These are phyloP conservation scores for Aquatica leii DNA, from an alignment of 2,888 invertebrate genomes.

Conservation along the genomic window DNA sequence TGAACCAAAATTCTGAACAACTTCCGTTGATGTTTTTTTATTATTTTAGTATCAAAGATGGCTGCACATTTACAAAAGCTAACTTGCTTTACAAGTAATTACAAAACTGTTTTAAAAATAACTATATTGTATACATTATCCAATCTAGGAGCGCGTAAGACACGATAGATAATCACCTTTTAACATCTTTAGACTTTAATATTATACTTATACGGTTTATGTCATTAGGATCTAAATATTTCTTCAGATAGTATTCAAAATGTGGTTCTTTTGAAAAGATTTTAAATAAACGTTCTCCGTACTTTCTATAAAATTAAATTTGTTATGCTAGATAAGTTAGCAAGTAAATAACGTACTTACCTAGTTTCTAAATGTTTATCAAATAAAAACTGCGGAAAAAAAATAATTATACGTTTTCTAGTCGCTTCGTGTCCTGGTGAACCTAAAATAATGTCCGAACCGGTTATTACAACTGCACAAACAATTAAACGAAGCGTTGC, in stretches of 20 bases:
- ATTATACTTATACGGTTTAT: slow-evolving; percentile 38
- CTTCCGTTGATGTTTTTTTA: too few species aligned
- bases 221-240: slow-evolving; percentile 54
- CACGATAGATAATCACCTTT: not conserved
- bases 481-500: slow-evolving; percentile 72
- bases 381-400: slow-evolving; percentile 63
- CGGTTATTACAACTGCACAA: slow-evolving; percentile 70
- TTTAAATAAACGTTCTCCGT: slow-evolving; percentile 65
- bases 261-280: slow-evolving; percentile 64
- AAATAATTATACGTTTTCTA: slow-evolving; percentile 60
- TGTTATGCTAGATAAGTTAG: too few species aligned
- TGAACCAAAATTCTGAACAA: too few species aligned
- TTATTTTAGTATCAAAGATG: too few species aligned
- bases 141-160: too few species aligned
- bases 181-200: slow-evolving; percentile 30
- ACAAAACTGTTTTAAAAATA: too few species aligned
- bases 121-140: too few species aligned
- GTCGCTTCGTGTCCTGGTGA: slow-evolving; percentile 64
- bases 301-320: slow-evolving; percentile 59
- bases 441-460: slow-evolving; percentile 67
- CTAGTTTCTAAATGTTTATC: slow-evolving; percentile 66
- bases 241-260: slow-evolving; percentile 61
- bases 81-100: too few species aligned
- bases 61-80: too few species aligned
- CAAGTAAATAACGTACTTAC: slow-evolving; percentile 40